Evolutionary conservation across 2,888 invertebrate genomes (phyloP).

Genomic region (Tanytarsus gracilentus): DNA sequence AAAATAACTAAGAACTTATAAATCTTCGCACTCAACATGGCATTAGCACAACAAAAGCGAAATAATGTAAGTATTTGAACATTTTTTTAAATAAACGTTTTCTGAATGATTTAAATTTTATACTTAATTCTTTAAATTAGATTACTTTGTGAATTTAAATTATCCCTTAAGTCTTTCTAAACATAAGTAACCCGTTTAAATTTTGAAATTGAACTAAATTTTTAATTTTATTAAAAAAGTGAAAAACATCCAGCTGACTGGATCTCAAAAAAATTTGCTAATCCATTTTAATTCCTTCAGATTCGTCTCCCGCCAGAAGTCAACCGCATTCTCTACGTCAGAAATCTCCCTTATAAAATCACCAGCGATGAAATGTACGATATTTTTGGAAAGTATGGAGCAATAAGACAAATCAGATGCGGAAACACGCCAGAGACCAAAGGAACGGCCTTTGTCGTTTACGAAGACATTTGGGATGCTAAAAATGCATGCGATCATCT

Average conservation of each 20-base stretch:
- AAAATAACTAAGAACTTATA: not conserved
- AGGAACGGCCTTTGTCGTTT: constrained; percentile 99
- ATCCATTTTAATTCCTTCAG: constrained; percentile 44
- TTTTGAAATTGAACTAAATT: constrained; percentile 11
- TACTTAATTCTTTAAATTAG: constrained; percentile 3
- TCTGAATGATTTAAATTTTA: too few relatives aligned
- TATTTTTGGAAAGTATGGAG: constrained; percentile 99
- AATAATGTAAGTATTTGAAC: constrained; percentile 57
- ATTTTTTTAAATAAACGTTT: too few relatives aligned
- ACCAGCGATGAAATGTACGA: constrained; percentile 99
- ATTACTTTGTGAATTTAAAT: not conserved
- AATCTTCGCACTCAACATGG: constrained; percentile 47
- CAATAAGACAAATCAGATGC: constrained; percentile 94
- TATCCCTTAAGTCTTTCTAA: constrained; percentile 5
- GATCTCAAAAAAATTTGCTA: too few relatives aligned
- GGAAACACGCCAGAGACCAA: constrained; percentile 20
- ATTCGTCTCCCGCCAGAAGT: constrained; percentile 97
- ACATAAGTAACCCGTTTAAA: constrained; percentile 1
- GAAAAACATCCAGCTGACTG: too few relatives aligned
- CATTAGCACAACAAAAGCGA: constrained; percentile 64
- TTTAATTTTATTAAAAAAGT: too few relatives aligned
- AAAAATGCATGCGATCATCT: constrained; percentile 99
- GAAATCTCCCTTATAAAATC: constrained; percentile 98
- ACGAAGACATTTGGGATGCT: constrained; percentile 99
- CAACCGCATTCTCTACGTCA: constrained; percentile 89